Evolutionary conservation across 1,140 invertebrate genomes (phyloP), one percentile per base, ranked within the genome.

Genomic region (Zaprionus ornatus): DNA sequence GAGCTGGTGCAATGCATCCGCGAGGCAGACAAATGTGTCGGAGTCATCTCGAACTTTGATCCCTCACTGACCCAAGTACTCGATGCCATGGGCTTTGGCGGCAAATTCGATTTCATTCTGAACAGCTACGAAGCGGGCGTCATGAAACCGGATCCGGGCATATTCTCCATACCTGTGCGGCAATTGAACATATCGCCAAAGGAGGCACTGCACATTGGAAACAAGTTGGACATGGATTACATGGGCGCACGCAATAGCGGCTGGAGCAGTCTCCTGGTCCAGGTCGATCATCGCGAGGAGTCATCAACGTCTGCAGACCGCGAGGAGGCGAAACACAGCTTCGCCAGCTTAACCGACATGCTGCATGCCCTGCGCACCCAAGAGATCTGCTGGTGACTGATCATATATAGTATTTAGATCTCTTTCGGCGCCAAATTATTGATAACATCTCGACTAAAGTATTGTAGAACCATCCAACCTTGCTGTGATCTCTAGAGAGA

Each of bases 151-250:
- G 60, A 91, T 40, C 32, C 35, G 15, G 61, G 56, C 3, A 92
- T 92, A 25, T 92, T 92, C n/a, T 15, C 78, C 3, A 63, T 68
- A 2, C 73, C 92, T 0, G 9, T 92, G 21, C n/a, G 79, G 6
- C 45, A 54, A 3, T 57, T 67, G 15, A 19, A 60, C 3, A 93
- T 94, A 15, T 69, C 73, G 40, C 92, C 96, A 0, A 67, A 93
- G 3, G 93, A 97, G 82, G 95, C 96, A 9, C 85, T 98, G 1
- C 97, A 98, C 91, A 95, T 99, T 71, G 98, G 98, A 13, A 96
- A 98, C 93, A 95, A 95, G 81, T 63, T 95, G 4, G 84, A 94
- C 57, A 94, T 96, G 23, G 98, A 99, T 93, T 98, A 96, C 92
- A 32, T 94, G 4, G 97, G 96, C 0, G 97, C 97, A 1, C 95